Evolutionary conservation across 1,140 invertebrate genomes (phyloP), one percentile per base, ranked within the genome.

Genomic region (Oreohelix idahoensis): DNA sequence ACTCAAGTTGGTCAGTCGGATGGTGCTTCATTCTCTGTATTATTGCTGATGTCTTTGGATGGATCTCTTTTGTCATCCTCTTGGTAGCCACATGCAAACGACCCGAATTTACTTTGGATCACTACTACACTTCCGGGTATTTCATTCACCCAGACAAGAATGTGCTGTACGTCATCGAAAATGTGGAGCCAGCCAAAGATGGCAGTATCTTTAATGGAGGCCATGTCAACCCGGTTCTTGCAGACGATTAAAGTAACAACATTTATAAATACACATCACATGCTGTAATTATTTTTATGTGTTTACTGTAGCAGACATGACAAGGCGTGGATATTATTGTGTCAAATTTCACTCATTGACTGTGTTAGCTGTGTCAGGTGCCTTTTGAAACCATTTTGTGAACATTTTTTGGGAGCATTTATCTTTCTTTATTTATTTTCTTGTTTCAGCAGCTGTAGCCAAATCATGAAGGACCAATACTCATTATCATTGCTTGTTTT

Each of bases 11-110:
- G 87, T 58, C 69, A 0, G 36, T 88, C 4, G 84, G 75, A 36
- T 91, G 89, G 90, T 88, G 88, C 75, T 81, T 91, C n/a, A 86
- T 88, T 58, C 81, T 89, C 17, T 86, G 86, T 49, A 84, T 88
- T 36, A 85, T 90, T 42, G 89, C 85, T 26, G 86, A 84, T 45
- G 86, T 81, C 4, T 70, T 84, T 32, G 85, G 87, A 10, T 81
- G 90, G 29, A 84, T 90, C 53, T 86, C 85, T 5, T 90, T 89
- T 85, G 82, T 90, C 23, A 79, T 91, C 69, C 78, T 91, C n/a
- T 79, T 88, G 39, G 83, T 89, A n/a, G 86, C 87, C 32, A 83
- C 84, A 36, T 78, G 87, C 53, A 86, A 88, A 58, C 87, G 85
- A 77, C 86, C 87, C 17, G 79, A 79, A 39, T 84, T 87, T 42